A percentile compares a stretch with the other conserved stretches of the same genome.
Evolutionary conservation across 2,888 invertebrate genomes (phyloP).

Genomic region (Bombyx huttoni): DNA sequence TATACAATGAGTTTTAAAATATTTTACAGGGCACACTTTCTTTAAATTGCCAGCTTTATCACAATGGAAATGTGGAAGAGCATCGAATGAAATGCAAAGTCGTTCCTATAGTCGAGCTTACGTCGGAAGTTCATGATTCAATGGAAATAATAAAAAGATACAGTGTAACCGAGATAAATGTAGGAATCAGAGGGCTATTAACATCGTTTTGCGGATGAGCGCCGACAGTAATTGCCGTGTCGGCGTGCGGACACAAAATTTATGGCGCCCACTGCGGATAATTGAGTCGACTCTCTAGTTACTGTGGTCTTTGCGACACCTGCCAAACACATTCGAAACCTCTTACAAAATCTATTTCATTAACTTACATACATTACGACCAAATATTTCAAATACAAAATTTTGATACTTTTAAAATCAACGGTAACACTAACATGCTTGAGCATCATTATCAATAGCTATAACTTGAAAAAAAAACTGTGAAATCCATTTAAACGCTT

Average conservation of each 20-base stretch:
- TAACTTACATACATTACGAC: neutral
- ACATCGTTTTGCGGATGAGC: slow-evolving; percentile 68
- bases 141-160: slow-evolving; percentile 29
- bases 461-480: too few relatives aligned
- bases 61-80: too few relatives aligned
- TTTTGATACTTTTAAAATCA: too few relatives aligned
- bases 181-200: slow-evolving; percentile 62
- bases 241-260: slow-evolving; percentile 60
- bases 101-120: slow-evolving; percentile 6
- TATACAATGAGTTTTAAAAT: too few relatives aligned
- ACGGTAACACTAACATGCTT: too few relatives aligned
- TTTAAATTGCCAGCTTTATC: too few relatives aligned
- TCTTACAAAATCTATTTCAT: neutral
- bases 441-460: too few relatives aligned
- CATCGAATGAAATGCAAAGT: neutral
- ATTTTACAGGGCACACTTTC: too few relatives aligned
- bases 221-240: slow-evolving; percentile 69
- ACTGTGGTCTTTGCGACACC: slow-evolving; percentile 29
- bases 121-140: slow-evolving; percentile 21
- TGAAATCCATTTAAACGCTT: too few relatives aligned
- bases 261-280: slow-evolving; percentile 53
- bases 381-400: too few relatives aligned
- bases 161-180: slow-evolving; percentile 46
- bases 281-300: slow-evolving; percentile 49
- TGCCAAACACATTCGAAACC: slow-evolving; percentile 23